Base-by-base conservation (phyloP, 2,113 vertebrate species). In the Fregetta grallaria region DNA sequence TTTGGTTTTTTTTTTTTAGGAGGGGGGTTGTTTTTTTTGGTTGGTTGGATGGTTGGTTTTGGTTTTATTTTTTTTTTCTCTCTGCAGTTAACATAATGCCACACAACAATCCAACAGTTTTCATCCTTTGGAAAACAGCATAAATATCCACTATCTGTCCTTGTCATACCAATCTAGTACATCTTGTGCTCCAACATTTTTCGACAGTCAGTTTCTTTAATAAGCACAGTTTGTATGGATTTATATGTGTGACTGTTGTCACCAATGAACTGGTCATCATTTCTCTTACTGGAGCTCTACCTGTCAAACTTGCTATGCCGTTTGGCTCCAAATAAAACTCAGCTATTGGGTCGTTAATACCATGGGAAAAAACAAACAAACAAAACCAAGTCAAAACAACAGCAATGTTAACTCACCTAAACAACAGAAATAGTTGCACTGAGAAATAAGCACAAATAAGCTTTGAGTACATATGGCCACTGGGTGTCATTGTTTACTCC, bases 401-500 rank as follows among this genome's bases (percentile, higher is more conserved):
- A 62, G 1, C 15, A 76, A 18, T 34, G 2, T 71, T 81, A 62
- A 32, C 27, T 76, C 10, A 2, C 23, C 25, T 66, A 53, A 44
- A 62, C 36, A 40, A 30, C 15, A 36, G 42, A 79, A 79, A 86
- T 21, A n/a, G 12, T 70, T 76, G 10, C 59, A 13, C 23, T 79
- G 81, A 42, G 38, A 27, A 77, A 89, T n/a, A n/a, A 50, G n/a
- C 2, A n/a, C 18, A 38, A 36, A 11, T 6, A 27, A 22, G 53
- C 40, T 47, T 22, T 75, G 73, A 70, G 56, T 50, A 36, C 11
- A 10, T 91, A 45, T 34, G 78, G 47, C 97, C 97, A 95, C 97
- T 97, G 93, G 96, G 93, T 97, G 97, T 97, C 97, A 95, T 92
- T 91, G 85, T 96, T 96, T 96, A 76, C 95, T 91, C 96, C 92